A percentile compares a stretch with the other conserved stretches of the same genome.
phyloP scores from a whole-genome alignment of 2,113 vertebrate genomes.

The Alexandromys fortis region DNA sequence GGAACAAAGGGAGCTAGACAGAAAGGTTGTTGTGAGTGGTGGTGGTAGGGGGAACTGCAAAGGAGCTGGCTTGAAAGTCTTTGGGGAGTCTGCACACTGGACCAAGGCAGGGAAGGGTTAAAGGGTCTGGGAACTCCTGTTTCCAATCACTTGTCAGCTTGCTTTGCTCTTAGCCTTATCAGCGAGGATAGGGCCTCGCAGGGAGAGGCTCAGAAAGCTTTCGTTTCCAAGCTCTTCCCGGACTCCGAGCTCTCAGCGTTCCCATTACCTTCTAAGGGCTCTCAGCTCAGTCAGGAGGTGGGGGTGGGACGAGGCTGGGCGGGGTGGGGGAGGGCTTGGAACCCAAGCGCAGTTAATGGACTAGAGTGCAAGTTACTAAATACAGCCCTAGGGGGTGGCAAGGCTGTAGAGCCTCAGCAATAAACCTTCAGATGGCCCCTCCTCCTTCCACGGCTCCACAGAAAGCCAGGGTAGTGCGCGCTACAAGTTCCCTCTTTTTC shows the following conservation, averaged over 20 bases:
- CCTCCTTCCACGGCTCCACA: background rate
- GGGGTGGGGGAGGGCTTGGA: slow-evolving; percentile 30
- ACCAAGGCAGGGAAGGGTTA: slow-evolving; percentile 69
- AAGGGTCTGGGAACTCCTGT: slow-evolving; percentile 67
- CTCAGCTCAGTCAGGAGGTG: background rate
- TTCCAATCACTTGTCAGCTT: slow-evolving; percentile 81
- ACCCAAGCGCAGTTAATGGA: slow-evolving; percentile 71
- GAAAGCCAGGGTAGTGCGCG: background rate
- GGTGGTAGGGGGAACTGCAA: background rate
- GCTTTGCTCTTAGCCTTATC: slow-evolving; percentile 75
- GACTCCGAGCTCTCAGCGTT: slow-evolving; percentile 24
- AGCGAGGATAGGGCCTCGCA: slow-evolving; percentile 17
- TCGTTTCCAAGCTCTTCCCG: slow-evolving; percentile 63
- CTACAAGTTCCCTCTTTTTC: background rate
- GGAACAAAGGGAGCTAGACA: background rate
- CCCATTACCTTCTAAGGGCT: slow-evolving; percentile 76
- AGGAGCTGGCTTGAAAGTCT: background rate
- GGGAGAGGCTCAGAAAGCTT: slow-evolving; percentile 57
- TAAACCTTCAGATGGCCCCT: slow-evolving; percentile 1
- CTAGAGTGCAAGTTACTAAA: slow-evolving; percentile 70
- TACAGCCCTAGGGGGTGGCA: slow-evolving; percentile 36
- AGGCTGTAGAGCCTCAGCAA: slow-evolving; percentile 52
- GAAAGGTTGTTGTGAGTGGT: background rate
- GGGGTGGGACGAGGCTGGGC: background rate
- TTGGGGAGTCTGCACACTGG: background rate